Base-by-base conservation (phyloP, 1,140 invertebrate species). In the Drosophila kanapiae region DNA sequence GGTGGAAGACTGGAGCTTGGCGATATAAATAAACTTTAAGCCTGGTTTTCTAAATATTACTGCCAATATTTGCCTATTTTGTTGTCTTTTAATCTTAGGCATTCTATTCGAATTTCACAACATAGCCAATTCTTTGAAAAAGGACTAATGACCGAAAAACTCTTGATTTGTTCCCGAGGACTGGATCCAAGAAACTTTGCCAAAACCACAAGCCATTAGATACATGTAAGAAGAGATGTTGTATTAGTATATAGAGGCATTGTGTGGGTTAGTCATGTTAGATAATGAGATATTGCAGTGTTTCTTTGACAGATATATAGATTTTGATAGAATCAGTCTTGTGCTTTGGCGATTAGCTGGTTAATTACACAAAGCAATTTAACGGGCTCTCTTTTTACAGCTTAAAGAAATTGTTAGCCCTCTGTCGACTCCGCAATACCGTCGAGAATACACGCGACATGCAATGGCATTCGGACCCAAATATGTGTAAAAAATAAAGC, bases 1-100 rank as follows among this genome's bases (percentile, higher is more conserved):
- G 85, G 90, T 90, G 85, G 85, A 90, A 90, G 86, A 90, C 85
- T 85, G 37, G 86, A 88, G 85, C 43, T 64, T 35, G 42, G n/a
- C 47, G 42, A 18, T 49, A 60, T n/a, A 49, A 11, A 58, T 9
- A 18, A 13, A 18, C 5, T 35, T 33, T 38, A 59, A 40, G 82
- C 82, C 82, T 75, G 43, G 43, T 57, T 71, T 68, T 72, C 72
- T 84, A 84, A 63, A 13, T 48, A 16, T 47, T 62, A 23, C 38
- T 16, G 27, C 27, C 8, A 14, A 38, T 14, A 6, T 10, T 35
- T 54, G 6, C 31, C 33, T 16, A 7, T 6, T 18, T 8, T 16
- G 40, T n/a, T 42, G n/a, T 42, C 7, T n/a, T 14, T 38, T 3
- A 38, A 27, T 23, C 13, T 16, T 1, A 29, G 14, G 33, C 0